Conservation (phyloP, 2,888 invertebrate species). For the Orthosia incerta region DNA sequence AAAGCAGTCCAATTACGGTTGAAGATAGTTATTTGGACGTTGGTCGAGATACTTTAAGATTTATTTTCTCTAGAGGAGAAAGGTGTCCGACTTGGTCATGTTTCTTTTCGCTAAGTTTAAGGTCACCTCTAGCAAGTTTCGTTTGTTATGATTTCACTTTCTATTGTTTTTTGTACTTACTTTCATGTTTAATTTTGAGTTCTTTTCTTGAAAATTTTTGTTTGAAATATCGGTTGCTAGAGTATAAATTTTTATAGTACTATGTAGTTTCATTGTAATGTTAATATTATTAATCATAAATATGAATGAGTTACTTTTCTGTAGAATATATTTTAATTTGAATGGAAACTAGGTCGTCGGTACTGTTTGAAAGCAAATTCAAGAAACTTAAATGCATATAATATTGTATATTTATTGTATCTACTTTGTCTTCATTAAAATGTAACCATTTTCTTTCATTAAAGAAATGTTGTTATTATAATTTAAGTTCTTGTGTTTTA, state of each 20-base stretch:
- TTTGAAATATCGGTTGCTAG: neutral
- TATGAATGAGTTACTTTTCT: conserved; percentile 14
- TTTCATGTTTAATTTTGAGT: neutral
- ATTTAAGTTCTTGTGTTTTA: neutral
- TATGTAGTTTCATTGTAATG: neutral
- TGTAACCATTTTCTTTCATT: neutral
- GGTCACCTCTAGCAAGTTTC: conserved; percentile 80
- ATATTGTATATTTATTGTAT: neutral
- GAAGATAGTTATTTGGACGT: neutral
- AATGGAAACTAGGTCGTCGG: conserved; percentile 7
- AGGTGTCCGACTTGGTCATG: conserved; percentile 63
- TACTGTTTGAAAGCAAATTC: conserved; percentile 14
- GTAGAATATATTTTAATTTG: neutral
- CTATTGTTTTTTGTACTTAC: conserved; percentile 61
- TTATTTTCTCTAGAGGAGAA: conserved; percentile 72
- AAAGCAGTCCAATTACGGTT: neutral
- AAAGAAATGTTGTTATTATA: no score
- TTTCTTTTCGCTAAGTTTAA: conserved; percentile 76
- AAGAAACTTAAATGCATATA: conserved; percentile 27
- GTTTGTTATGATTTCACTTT: conserved; percentile 82
- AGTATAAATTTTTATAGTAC: neutral
- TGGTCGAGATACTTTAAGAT: conserved; percentile 17
- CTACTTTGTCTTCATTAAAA: neutral
- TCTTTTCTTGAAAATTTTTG: neutral
- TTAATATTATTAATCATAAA: conserved; percentile 3